A percentile compares a stretch with the other conserved stretches of the same genome.
Evolutionary conservation across 2,888 invertebrate species (phyloP).

Genomic region (Tenthredo distinguenda): DNA sequence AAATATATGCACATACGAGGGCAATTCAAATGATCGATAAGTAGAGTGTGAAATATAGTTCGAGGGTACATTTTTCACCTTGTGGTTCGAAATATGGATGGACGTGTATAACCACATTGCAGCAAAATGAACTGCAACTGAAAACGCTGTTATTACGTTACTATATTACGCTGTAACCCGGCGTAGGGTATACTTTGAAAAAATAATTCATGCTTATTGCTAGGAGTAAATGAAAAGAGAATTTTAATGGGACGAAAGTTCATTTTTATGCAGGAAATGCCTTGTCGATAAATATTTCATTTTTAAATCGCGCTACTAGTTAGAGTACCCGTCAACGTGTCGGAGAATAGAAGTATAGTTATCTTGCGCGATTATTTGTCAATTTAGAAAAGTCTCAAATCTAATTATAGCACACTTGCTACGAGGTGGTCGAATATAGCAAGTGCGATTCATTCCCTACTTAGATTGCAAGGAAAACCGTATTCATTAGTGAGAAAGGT

Average conservation of each 20-base stretch:
- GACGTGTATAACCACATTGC: not conserved
- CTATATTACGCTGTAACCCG: not conserved
- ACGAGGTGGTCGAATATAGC: not conserved
- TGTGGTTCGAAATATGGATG: not conserved
- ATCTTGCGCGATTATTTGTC: not conserved
- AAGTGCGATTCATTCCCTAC: not conserved
- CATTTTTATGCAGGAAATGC: not conserved
- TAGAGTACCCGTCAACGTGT: not conserved
- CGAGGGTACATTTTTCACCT: not conserved
- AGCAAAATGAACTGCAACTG: not conserved
- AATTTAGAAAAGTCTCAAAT: not conserved
- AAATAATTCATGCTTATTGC: not conserved
- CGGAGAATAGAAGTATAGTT: not conserved
- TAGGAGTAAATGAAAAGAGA: not conserved
- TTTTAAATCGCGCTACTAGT: not conserved
- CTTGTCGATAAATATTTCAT: not conserved
- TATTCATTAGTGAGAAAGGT: slow-evolving; percentile 14
- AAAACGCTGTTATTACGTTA: not conserved
- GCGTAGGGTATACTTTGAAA: not conserved
- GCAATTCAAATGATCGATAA: not conserved
- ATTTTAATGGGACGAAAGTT: not conserved
- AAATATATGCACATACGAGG: not conserved
- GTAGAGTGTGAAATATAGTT: not conserved
- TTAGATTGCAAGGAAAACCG: not conserved
- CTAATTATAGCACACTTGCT: not conserved